phyloP scores from a whole-genome alignment of 1,140 invertebrate genomes.

The Brachionus plicatilis region DNA sequence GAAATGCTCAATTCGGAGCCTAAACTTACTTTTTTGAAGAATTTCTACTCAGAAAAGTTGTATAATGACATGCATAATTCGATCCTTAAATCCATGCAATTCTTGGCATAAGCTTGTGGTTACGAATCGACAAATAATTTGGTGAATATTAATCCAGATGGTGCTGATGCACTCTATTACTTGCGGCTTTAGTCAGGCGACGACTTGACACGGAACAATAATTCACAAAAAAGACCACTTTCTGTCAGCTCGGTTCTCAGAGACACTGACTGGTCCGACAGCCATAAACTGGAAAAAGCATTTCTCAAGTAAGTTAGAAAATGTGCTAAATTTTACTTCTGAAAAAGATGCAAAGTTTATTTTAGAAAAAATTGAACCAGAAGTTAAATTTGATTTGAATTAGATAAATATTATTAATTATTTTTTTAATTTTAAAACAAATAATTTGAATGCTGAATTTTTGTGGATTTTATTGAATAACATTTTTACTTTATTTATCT shows the following conservation, averaged over 20 bases:
- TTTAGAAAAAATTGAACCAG: neutral
- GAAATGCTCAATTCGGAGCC: constrained; percentile 12
- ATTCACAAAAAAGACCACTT: neutral
- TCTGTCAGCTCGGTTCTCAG: neutral
- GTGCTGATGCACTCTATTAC: neutral
- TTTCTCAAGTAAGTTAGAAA: constrained; percentile 20
- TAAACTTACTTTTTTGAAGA: constrained; percentile 41
- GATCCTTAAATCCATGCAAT: neutral
- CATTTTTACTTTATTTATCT: no score
- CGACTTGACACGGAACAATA: neutral
- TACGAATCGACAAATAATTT: neutral
- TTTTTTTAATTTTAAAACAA: no score
- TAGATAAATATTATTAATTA: no score
- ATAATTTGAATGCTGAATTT: no score
- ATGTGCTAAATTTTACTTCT: no score
- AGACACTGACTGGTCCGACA: constrained; percentile 6
- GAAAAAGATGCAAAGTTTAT: neutral
- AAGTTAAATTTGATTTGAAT: no score
- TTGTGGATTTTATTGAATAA: no score
- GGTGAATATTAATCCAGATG: neutral
- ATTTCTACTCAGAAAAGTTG: constrained; percentile 48
- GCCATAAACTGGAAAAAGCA: neutral
- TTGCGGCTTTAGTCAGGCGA: constrained; percentile 10
- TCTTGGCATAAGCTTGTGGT: neutral
- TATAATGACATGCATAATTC: constrained; percentile 46